These are phyloP conservation scores for Heliconius hortense DNA, from an alignment of 2,888 invertebrate genomes.

Conservation along the genomic window DNA sequence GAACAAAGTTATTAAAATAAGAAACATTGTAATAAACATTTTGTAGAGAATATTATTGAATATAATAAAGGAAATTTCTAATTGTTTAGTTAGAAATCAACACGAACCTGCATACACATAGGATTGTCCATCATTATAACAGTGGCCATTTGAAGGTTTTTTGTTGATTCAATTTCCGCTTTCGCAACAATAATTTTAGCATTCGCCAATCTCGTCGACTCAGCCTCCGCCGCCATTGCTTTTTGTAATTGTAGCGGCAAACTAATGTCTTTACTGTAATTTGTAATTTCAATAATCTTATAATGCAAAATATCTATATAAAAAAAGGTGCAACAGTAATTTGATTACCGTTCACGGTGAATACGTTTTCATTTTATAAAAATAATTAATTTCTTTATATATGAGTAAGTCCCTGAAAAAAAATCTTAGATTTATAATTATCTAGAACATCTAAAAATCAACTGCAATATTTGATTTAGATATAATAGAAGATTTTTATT, in stretches of 20 bases:
- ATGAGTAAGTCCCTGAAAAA: not conserved
- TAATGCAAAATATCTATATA: not conserved
- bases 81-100: constrained; percentile 10
- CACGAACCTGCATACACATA: constrained; percentile 68
- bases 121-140: constrained; percentile 82
- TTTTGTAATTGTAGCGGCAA: constrained; percentile 77
- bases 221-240: constrained; percentile 85
- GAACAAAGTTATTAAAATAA: constrained; percentile 5
- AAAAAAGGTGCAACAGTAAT: not conserved
- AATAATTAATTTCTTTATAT: not conserved
- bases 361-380: not conserved
- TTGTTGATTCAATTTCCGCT: constrained; percentile 83
- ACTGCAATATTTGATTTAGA: no score
- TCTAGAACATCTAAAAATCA: no score
- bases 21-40: not conserved
- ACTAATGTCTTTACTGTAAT: constrained; percentile 60
- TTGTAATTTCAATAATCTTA: constrained; percentile 5
- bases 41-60: not conserved
- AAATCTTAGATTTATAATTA: no score
- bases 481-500: no score
- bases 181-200: constrained; percentile 85
- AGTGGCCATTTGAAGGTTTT: constrained; percentile 83
- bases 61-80: constrained; percentile 15
- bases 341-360: not conserved
- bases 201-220: constrained; percentile 82